Evolutionary conservation across 2,888 invertebrate genomes (phyloP).

Genomic region (Parnassius mnemosyne): DNA sequence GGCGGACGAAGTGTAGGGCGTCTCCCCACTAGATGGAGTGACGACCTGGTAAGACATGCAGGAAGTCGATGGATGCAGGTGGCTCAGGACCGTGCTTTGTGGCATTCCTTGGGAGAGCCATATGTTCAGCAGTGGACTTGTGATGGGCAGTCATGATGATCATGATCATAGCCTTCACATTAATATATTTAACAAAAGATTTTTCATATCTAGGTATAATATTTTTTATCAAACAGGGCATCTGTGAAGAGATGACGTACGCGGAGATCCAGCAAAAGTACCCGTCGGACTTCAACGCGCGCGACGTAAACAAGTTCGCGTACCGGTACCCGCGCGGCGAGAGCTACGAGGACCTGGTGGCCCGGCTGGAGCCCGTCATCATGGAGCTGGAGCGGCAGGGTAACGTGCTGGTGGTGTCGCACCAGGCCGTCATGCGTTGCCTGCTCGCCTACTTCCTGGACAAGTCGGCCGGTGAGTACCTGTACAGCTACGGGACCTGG

Average conservation of each 20-base stretch:
- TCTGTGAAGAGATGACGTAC: constrained; percentile 99
- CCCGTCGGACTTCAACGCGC: constrained; percentile 96
- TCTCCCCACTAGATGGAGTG: too few relatives aligned
- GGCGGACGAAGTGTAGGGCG: too few relatives aligned
- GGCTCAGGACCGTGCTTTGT: too few relatives aligned
- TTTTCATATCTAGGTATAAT: too few relatives aligned
- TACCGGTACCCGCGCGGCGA: constrained; percentile 94
- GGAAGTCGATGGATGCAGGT: too few relatives aligned
- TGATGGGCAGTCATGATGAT: too few relatives aligned
- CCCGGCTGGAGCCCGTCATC: constrained; percentile 97
- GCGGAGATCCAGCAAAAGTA: constrained; percentile 96
- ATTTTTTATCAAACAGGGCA: constrained; percentile 83
- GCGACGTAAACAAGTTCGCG: constrained; percentile 98
- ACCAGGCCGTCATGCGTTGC: constrained; percentile 97
- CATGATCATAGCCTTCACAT: too few relatives aligned
- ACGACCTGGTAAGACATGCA: too few relatives aligned
- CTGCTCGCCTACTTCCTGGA: constrained; percentile 98
- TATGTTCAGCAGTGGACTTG: too few relatives aligned
- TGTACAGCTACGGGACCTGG: constrained; percentile 84
- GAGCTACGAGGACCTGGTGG: constrained; percentile 99
- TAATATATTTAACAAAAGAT: too few relatives aligned
- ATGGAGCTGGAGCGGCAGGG: constrained; percentile 99
- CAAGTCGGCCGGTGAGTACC: constrained; percentile 89
- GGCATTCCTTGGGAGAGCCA: too few relatives aligned
- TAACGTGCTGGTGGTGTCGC: constrained; percentile 96